These are phyloP conservation scores for Anoplophora glabripennis DNA, from an alignment of 1,140 invertebrate genomes.

Conservation along the genomic window DNA sequence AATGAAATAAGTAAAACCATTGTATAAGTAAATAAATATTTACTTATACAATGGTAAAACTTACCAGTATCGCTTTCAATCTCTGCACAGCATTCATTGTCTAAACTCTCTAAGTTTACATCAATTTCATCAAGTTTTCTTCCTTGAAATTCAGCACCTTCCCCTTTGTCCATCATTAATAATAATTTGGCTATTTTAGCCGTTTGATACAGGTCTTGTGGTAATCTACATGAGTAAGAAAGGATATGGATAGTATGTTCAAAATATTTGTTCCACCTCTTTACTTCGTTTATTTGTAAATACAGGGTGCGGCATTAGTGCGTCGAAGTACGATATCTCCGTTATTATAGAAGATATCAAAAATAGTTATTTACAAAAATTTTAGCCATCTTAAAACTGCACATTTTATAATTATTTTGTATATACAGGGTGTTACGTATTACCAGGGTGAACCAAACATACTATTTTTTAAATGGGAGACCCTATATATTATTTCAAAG, in stretches of 20 bases:
- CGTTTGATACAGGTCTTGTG: constrained; percentile 25
- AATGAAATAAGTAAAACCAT: constrained; percentile 2
- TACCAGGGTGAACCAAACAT: too few relatives aligned
- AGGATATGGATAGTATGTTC: not conserved
- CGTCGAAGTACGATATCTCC: too few relatives aligned
- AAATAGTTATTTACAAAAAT: too few relatives aligned
- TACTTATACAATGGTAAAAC: not conserved
- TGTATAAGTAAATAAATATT: not conserved
- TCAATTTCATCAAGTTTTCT: constrained; percentile 25
- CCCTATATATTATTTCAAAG: too few relatives aligned
- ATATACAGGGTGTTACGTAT: too few relatives aligned
- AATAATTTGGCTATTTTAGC: constrained; percentile 29
- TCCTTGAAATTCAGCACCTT: constrained; percentile 15
- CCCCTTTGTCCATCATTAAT: constrained; percentile 27
- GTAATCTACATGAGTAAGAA: constrained; percentile 14
- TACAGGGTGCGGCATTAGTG: too few relatives aligned
- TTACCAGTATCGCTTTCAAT: constrained; percentile 1
- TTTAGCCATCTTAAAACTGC: too few relatives aligned
- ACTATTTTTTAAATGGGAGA: too few relatives aligned
- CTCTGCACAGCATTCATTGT: not conserved
- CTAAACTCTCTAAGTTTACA: constrained; percentile 11
- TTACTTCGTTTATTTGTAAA: too few relatives aligned
- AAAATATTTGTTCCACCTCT: too few relatives aligned
- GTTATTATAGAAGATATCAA: too few relatives aligned
- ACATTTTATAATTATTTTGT: too few relatives aligned